Base-by-base conservation (phyloP, 1,140 invertebrate genomes). In the Tribolium madens region DNA sequence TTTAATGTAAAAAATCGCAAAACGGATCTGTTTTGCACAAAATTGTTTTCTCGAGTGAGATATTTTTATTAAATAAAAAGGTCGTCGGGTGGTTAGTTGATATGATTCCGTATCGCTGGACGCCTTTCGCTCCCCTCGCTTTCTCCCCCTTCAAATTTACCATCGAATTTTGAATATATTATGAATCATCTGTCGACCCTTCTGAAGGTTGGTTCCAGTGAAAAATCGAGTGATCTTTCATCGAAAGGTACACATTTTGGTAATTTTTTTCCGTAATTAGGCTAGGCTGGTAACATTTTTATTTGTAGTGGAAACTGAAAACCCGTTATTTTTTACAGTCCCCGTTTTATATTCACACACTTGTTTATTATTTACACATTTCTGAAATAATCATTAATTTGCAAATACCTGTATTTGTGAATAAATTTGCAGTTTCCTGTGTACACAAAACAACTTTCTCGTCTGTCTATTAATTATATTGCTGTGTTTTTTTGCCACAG, bases 371-470 rank as follows among this genome's bases (percentile, higher is more conserved):
- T 64, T 57, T 57, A 57, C 52, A 57, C 52, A 57, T 57, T 64
- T 64, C 26, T 64, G 21, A 33, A 64, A 64, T 64, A 64, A 64
- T 64, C 57, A 64, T 64, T 64, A 64, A 64, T 64, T 64, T 64
- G 57, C 57, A 64, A 64, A 64, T 64, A 64, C 21, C 57, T 12
- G 21, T 33, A 26, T 33, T 64, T 14, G n/a, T 31, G 57, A 64
- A 64, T 64, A 64, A 64, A 64, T 60, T 60, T 60, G 57, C 57
- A 64, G 57, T 64, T 64, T 64, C 57, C 57, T 64, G 57, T 33
- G 57, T 64, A 64, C 57, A 64, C 57, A 64, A 64, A 64, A 64
- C 57, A 64, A 64, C 57, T 64, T 64, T 64, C 57, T 64, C 57
- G 57, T 21, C 57, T 33, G 10, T 18, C 18, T 33, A 64, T 33